These are phyloP conservation scores for Urocolius indicus DNA, from an alignment of 2,113 vertebrate genomes.

Conservation along the genomic window DNA sequence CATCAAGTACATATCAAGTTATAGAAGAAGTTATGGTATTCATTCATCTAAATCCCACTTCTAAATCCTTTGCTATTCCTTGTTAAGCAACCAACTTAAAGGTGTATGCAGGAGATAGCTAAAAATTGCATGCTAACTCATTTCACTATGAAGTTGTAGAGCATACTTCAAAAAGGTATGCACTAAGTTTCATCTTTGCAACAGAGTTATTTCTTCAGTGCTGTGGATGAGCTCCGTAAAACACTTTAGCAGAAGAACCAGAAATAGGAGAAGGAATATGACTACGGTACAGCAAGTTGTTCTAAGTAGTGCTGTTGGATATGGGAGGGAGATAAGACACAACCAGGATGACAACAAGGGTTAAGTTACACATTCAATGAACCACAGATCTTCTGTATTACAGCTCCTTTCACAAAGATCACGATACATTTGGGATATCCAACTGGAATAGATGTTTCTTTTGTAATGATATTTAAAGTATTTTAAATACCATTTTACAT, in stretches of 20 bases:
- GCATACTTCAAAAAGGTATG: neutral
- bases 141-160: neutral
- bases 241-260: neutral
- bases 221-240: neutral
- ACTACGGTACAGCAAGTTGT: neutral
- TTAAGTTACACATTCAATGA: neutral
- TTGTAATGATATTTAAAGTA: neutral
- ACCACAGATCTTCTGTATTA: neutral
- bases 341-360: neutral
- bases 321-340: rapidly evolving
- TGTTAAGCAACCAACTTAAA: neutral
- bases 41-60: neutral
- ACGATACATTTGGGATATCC: neutral
- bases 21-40: neutral
- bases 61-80: neutral
- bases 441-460: neutral
- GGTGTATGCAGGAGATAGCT: neutral
- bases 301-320: neutral
- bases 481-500: neutral
- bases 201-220: neutral
- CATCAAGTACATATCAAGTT: neutral
- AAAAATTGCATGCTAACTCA: neutral
- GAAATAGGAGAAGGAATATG: neutral
- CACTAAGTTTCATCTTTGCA: neutral
- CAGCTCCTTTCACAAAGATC: neutral